Evolutionary conservation across 2,888 invertebrate species (phyloP).

Genomic region (Oasisia sp.): DNA sequence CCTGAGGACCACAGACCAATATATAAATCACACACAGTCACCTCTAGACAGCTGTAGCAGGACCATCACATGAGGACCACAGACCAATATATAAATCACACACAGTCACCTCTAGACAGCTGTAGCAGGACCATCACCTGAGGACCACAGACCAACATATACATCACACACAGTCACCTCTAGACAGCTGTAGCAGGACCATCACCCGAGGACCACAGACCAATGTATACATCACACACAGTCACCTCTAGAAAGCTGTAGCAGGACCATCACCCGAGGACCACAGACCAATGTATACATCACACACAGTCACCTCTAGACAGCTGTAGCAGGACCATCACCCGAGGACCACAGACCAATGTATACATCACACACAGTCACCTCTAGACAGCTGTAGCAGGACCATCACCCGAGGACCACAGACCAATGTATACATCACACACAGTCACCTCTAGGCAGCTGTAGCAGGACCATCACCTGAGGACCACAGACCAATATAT

Average conservation of each 20-base stretch:
- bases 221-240: neutral
- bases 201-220: neutral
- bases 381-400: too few species aligned
- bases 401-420: too few species aligned
- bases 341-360: too few species aligned
- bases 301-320: too few species aligned
- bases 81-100: neutral
- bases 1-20: constrained; percentile 6
- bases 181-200: neutral
- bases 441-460: neutral
- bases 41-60: neutral
- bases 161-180: neutral
- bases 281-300: too few species aligned
- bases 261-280: too few species aligned
- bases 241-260: too few species aligned
- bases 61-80: neutral
- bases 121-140: too few species aligned
- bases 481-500: constrained; percentile 6
- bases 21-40: neutral
- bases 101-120: neutral
- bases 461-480: neutral
- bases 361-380: too few species aligned
- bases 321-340: too few species aligned
- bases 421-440: neutral
- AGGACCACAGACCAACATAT: neutral